phyloP scores from a whole-genome alignment of 2,113 vertebrate genomes.

The Oncorhynchus tshawytscha region DNA sequence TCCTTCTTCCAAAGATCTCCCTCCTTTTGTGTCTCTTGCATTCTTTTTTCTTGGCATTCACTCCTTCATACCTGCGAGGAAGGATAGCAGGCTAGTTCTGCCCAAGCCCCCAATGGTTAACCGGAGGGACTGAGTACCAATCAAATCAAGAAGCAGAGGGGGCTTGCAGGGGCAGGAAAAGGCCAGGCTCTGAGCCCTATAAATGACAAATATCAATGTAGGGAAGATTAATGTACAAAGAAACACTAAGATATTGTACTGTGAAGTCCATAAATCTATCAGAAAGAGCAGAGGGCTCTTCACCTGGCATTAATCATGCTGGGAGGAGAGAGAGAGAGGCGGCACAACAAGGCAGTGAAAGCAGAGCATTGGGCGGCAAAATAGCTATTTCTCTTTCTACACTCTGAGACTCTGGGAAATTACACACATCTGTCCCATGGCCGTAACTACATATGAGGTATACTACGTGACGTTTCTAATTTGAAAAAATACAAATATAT shows the following conservation, averaged over 20 bases:
- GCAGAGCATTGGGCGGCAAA: not conserved
- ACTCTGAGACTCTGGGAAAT: conserved; percentile 38
- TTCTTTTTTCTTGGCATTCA: not conserved
- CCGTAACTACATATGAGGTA: too few relatives aligned
- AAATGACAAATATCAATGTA: conserved; percentile 68
- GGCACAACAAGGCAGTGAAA: conserved; percentile 39
- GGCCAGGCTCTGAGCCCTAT: conserved; percentile 44
- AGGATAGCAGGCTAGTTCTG: not conserved
- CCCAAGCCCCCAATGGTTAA: not conserved
- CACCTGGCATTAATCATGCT: conserved; percentile 68
- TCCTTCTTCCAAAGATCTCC: not conserved
- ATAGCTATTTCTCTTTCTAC: conserved; percentile 20
- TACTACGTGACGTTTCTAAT: too few relatives aligned
- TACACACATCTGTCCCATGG: conserved; percentile 43
- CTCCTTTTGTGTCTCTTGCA: not conserved
- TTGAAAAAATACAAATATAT: too few relatives aligned
- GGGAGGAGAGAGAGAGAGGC: conserved; percentile 35
- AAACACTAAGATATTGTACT: conserved; percentile 65
- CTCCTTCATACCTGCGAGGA: not conserved
- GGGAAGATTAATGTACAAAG: conserved; percentile 54
- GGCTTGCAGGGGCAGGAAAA: conserved; percentile 32
- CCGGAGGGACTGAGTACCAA: too few relatives aligned
- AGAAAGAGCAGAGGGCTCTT: conserved; percentile 62
- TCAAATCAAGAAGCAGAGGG: too few relatives aligned
- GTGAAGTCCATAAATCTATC: conserved; percentile 74